Conservation (phyloP, 37 sponge, comb jelly and placozoan species). For the Aphrocallistes beatrix region DNA sequence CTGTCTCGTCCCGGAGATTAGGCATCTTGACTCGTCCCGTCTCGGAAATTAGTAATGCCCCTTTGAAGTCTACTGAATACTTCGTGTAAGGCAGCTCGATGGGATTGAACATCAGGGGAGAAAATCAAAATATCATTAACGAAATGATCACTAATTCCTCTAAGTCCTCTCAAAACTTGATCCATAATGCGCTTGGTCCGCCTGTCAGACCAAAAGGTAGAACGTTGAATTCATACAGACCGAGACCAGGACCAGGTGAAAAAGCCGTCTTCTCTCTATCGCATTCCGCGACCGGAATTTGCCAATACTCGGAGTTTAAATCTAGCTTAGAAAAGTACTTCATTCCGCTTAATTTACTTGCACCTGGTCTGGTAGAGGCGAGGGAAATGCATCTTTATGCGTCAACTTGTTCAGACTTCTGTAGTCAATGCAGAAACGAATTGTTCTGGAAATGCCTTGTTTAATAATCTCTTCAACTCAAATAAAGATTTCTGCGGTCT, state of each 20-base stretch:
- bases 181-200: too few relatives aligned
- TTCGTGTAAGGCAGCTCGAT: neutral
- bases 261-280: slow-evolving; percentile 20
- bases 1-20: too few relatives aligned
- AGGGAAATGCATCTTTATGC: neutral
- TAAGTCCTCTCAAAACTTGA: too few relatives aligned
- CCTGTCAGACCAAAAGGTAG: neutral
- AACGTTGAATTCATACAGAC: neutral
- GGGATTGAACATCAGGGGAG: neutral
- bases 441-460: too few relatives aligned
- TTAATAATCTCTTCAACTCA: too few relatives aligned
- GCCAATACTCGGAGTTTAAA: neutral
- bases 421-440: neutral
- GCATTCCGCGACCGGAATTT: neutral
- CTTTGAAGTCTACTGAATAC: too few relatives aligned
- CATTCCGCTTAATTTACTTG: neutral
- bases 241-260: slow-evolving; percentile 21
- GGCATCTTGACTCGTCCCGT: too few relatives aligned
- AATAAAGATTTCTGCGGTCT: too few relatives aligned
- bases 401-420: neutral
- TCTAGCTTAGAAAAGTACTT: neutral
- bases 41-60: too few relatives aligned
- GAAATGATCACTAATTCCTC: too few relatives aligned
- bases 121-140: neutral
- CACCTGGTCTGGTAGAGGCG: neutral